A percentile compares a stretch with the other conserved stretches of the same genome.
phyloP scores from a whole-genome alignment of 1,140 invertebrate species.

The Drosophila chauvacae region DNA sequence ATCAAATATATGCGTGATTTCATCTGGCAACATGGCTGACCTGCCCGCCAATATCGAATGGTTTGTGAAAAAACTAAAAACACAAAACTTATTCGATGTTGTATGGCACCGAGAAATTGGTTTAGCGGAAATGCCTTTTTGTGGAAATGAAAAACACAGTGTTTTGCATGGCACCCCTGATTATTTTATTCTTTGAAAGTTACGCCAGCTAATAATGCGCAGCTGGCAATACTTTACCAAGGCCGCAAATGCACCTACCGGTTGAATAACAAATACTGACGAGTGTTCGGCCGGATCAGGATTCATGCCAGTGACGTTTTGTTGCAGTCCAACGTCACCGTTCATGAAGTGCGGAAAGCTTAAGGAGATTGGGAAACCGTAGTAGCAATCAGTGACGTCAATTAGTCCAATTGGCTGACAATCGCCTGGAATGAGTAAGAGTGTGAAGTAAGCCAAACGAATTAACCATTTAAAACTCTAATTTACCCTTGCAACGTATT shows the following conservation, averaged over 20 bases:
- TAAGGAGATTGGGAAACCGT: conserved; percentile 92
- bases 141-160: no score
- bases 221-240: background rate
- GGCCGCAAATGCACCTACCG: conserved; percentile 85
- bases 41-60: no score
- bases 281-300: conserved; percentile 89
- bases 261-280: conserved; percentile 90
- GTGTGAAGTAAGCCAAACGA: background rate
- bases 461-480: background rate
- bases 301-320: conserved; percentile 89
- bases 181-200: background rate
- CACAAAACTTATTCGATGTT: no score
- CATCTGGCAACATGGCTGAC: no score
- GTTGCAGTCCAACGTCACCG: conserved; percentile 88
- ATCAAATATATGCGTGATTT: no score
- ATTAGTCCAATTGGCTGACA: conserved; percentile 90
- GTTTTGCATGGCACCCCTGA: no score
- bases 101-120: no score
- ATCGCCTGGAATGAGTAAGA: conserved; percentile 80
- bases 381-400: conserved; percentile 92
- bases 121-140: no score
- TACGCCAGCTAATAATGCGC: background rate
- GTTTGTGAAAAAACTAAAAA: no score
- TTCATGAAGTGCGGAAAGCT: conserved; percentile 95
- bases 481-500: no score